Evolutionary conservation across 2,797 vertebrate genomes (phyloP).

Genomic region (Notoglanidium macrostoma): DNA sequence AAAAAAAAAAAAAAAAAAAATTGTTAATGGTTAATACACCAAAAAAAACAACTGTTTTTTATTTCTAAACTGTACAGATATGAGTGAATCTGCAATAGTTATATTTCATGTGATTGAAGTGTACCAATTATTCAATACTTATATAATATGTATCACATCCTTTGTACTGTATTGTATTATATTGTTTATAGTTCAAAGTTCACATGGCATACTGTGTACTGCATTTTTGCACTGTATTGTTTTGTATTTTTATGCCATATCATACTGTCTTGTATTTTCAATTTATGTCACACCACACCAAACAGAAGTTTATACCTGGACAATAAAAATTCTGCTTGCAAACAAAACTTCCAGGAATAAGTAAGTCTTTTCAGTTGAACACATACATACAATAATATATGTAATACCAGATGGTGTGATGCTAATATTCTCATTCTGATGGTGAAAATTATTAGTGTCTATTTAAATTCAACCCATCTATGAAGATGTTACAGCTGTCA

Average conservation of each 20-base stretch:
- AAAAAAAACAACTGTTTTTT: neutral
- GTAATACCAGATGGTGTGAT: neutral
- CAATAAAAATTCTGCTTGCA: neutral
- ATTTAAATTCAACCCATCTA: neutral
- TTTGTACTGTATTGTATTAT: neutral
- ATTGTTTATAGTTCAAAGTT: neutral
- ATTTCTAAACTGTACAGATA: neutral
- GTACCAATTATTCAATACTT: neutral
- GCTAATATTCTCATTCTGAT: neutral
- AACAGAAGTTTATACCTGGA: neutral
- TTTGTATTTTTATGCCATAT: neutral
- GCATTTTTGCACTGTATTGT: neutral
- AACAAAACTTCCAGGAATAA: neutral
- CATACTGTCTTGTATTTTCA: neutral
- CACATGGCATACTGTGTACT: neutral
- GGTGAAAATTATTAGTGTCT: neutral
- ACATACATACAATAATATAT: neutral
- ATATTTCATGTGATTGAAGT: too few relatives aligned
- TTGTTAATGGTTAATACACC: neutral
- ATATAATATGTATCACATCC: neutral
- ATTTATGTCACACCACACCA: neutral
- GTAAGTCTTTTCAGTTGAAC: neutral
- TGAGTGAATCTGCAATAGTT: neutral
- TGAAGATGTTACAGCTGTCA: neutral
- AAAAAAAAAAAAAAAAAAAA: too few relatives aligned